Base-by-base conservation (phyloP, 2,888 invertebrate genomes). In the Seira ritae region DNA sequence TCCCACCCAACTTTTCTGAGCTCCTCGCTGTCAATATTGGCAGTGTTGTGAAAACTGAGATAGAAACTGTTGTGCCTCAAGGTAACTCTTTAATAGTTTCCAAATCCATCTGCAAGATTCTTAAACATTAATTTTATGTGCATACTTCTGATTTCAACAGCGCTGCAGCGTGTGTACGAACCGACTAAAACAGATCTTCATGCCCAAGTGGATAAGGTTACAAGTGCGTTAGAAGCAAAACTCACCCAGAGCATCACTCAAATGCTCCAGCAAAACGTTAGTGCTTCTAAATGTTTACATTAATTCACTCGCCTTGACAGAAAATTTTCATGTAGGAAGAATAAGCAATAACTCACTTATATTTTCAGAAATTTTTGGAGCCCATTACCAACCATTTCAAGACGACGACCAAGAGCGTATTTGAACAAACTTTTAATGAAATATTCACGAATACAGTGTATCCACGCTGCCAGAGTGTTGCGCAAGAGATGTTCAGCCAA, bases 381-480 rank as follows among this genome's bases (percentile, higher is more conserved):
- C 23, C 70, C 0, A 20, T 85, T 1, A 79, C 81, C 6, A 66
- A 42, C 23, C 78, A 85, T 55, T 85, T 85, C 42, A 78, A 82
- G 23, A 19, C 81, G 4, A 77, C 78, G 2, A 82, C 85, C 3
- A 85, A 85, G 71, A 73, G 60, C 1, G 68, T 82, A 4, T 85
- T 85, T 60, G 85, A 85, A 10, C 78, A 78, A 46, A 71, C 81
- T 1, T 85, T 97, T 90, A 94, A 94, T 86, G 95, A 96, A 76
- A 93, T 95, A 24, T 94, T 97, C 90, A 92, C 94, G 66, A 94
- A 94, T 86, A 93, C 94, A 86, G 92, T 97, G 67, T 92, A 97
- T 89, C 98, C 98, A 1, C 94, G 95, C 42, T 95, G 97, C 92
- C 97, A 98, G 91, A 95, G 95, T 90, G 94, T 96, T 77, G 96